phyloP scores from a whole-genome alignment of 2,113 vertebrate genomes.

The Pterocles orientalis region DNA sequence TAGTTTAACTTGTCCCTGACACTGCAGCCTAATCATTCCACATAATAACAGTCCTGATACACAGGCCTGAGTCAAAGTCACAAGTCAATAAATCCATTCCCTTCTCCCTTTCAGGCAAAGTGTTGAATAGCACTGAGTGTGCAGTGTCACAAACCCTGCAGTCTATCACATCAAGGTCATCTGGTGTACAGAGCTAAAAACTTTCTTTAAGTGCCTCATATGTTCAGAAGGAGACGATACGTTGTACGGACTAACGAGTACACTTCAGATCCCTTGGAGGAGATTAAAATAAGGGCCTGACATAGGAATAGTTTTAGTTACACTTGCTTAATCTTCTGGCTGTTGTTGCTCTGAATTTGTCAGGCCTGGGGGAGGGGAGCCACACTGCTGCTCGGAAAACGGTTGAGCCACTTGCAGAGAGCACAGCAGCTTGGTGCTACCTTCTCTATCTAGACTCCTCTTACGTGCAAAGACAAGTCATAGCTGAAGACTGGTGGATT shows the following conservation, averaged over 20 bases:
- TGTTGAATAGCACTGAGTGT: constrained; percentile 81
- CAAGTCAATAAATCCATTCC: constrained; percentile 97
- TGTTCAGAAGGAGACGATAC: neutral
- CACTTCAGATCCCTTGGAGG: neutral
- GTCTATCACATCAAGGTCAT: constrained; percentile 93
- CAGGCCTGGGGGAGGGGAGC: neutral
- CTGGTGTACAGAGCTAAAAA: constrained; percentile 77
- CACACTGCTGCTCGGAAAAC: accelerated
- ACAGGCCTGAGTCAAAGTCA: constrained; percentile 86
- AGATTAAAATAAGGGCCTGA: constrained; percentile 35
- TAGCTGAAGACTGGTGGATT: neutral
- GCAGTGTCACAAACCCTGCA: constrained; percentile 82
- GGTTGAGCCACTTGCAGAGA: neutral
- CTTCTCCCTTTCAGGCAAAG: constrained; percentile 82
- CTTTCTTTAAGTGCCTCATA: constrained; percentile 66
- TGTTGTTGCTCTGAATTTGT: constrained; percentile 10
- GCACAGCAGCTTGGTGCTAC: neutral
- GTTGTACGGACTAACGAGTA: neutral
- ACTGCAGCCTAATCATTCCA: constrained; percentile 92
- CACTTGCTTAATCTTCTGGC: constrained; percentile 34
- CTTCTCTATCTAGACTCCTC: neutral
- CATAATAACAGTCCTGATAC: constrained; percentile 92
- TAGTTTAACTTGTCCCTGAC: constrained; percentile 91
- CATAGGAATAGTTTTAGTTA: constrained; percentile 47
- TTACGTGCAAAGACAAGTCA: constrained; percentile 1